Evolutionary conservation across 2,113 vertebrate genomes (phyloP), one percentile per base, ranked within the genome.

Genomic region (Neotragus moschatus): DNA sequence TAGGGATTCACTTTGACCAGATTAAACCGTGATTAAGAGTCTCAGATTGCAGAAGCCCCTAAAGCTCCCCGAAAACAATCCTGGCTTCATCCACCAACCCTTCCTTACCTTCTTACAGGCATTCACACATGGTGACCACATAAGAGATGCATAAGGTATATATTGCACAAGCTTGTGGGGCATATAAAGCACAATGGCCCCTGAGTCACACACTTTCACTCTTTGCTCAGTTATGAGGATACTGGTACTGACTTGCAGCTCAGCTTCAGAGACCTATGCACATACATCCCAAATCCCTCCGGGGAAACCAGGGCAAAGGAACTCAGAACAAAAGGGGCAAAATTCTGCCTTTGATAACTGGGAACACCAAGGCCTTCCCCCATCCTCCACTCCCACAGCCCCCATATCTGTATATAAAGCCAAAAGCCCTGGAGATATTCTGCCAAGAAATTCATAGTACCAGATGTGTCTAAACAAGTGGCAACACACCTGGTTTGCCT

Each of bases 1-100:
- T 70, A 10, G 19, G 14, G 51, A 30, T 7, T 84, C 75, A 47
- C 36, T 17, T 79, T 84, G 47, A 86, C 21, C 26, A 28, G 51
- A 92, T 79, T 79, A 77, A 95, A 61, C 13, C 47, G n/a, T 49
- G 60, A 23, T 81, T 82, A 43, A 12, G n/a, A 61, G 89, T n/a
- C 30, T 85, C 28, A 47, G 30, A 30, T 60, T 70, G 25, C 90
- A 82, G 47, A 88, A 30, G 47, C 13, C 43, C 47, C 94, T 43
- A 25, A 80, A 60, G 43, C 33, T 61, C 36, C n/a, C 55, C 7
- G 19, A 17, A 94, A 95, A 47, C n/a, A 89, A 84, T 51, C 30
- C 25, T 84, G 4, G 16, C 61, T 91, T 91, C 7, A 25, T 13
- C 15, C 79, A 55, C 61, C 45, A 61, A 61, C 1, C 4, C 36